phyloP scores from a whole-genome alignment of 2,888 invertebrate species.

The Chydorus sphaericus region DNA sequence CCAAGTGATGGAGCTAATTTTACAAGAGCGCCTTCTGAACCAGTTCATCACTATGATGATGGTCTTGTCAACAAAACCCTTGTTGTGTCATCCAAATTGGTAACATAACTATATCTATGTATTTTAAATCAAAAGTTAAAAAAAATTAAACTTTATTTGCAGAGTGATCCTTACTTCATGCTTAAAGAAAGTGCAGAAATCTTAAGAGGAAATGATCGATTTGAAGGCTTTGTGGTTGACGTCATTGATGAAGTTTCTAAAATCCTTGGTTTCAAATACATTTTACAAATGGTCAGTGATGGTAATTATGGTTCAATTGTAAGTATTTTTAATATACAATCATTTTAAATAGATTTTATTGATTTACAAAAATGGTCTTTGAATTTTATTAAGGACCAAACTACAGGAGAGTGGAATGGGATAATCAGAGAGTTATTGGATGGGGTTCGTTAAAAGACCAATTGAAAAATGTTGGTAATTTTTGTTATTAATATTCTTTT shows the following conservation, averaged over 20 bases:
- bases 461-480: no score
- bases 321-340: no score
- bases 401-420: conserved; percentile 72
- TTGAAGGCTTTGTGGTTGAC: conserved; percentile 38
- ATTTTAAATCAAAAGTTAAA: conserved; percentile 4
- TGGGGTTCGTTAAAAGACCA: conserved; percentile 42
- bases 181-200: conserved; percentile 15
- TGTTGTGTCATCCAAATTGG: conserved; percentile 36
- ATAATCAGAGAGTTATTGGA: conserved; percentile 59
- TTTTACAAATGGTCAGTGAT: conserved; percentile 69
- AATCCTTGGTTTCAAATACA: conserved; percentile 73
- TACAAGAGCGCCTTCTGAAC: conserved; percentile 68
- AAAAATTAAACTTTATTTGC: background rate
- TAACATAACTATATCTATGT: conserved; percentile 22
- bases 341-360: no score
- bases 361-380: no score
- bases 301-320: conserved; percentile 66
- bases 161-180: conserved; percentile 22
- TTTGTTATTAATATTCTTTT: background rate
- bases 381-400: no score
- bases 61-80: conserved; percentile 46
- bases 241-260: conserved; percentile 41
- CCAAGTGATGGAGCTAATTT: conserved; percentile 76
- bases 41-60: conserved; percentile 55
- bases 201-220: conserved; percentile 21